These are phyloP conservation scores for Myotis yumanensis DNA, from an alignment of 2,113 vertebrate species.

Conservation along the genomic window DNA sequence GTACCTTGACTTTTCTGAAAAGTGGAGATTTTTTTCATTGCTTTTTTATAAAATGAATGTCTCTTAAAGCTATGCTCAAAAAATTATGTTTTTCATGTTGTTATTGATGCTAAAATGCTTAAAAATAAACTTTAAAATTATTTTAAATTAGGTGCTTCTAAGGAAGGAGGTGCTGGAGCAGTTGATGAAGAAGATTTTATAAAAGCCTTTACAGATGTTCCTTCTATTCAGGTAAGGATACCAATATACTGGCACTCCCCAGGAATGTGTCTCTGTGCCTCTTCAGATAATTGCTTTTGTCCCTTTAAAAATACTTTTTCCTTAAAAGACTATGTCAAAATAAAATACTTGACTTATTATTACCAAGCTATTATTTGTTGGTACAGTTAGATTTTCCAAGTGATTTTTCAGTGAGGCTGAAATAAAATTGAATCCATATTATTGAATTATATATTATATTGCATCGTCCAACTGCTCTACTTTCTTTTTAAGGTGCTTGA, in stretches of 20 bases:
- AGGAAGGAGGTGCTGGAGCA: constrained; percentile 92
- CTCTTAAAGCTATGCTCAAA: constrained; percentile 6
- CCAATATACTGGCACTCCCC: not conserved
- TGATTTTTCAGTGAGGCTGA: constrained; percentile 20
- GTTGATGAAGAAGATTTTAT: constrained; percentile 97
- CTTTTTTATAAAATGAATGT: constrained; percentile 24
- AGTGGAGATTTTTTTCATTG: not conserved
- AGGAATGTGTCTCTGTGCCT: not conserved
- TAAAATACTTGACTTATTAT: not conserved
- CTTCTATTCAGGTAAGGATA: constrained; percentile 90
- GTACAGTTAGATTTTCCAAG: not conserved
- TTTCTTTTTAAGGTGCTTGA: not conserved
- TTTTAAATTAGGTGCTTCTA: constrained; percentile 85
- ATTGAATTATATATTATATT: not conserved
- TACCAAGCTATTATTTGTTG: constrained; percentile 4
- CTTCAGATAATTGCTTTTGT: not conserved
- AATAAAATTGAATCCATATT: not conserved
- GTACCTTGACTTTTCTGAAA: constrained; percentile 25
- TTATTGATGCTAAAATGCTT: constrained; percentile 36
- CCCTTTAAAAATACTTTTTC: not conserved
- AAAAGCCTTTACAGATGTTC: constrained; percentile 96
- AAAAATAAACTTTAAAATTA: constrained; percentile 9
- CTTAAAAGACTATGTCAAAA: constrained; percentile 4
- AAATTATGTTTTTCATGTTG: constrained; percentile 32
- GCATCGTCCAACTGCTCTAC: not conserved